Evolutionary conservation across 2,797 vertebrate species (phyloP).

Genomic region (Etheostoma nigrum): DNA sequence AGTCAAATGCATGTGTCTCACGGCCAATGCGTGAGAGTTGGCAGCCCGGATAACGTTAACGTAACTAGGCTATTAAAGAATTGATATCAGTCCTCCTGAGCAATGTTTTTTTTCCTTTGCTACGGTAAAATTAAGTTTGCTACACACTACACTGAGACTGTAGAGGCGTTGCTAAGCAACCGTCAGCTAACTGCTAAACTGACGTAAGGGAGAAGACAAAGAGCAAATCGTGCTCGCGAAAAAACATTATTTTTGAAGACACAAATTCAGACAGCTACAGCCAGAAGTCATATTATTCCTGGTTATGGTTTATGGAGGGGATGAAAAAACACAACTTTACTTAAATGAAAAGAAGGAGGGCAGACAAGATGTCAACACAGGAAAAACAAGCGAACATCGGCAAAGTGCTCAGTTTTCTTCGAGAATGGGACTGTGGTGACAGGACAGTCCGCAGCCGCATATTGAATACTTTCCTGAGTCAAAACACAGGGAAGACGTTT

Average conservation of each 20-base stretch:
- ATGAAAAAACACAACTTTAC: too few species aligned
- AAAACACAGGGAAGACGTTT: constrained; percentile 83
- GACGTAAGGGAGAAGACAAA: too few species aligned
- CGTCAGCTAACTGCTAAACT: not conserved
- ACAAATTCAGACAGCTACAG: not conserved
- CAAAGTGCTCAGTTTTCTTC: constrained; percentile 84
- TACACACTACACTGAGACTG: not conserved
- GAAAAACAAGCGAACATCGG: constrained; percentile 63
- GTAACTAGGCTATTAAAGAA: too few species aligned
- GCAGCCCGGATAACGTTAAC: too few species aligned
- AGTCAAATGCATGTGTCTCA: too few species aligned
- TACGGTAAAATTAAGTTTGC: too few species aligned
- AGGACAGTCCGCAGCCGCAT: constrained; percentile 71
- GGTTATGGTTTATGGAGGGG: too few species aligned
- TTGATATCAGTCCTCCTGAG: too few species aligned
- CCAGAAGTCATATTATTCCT: too few species aligned
- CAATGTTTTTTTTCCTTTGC: too few species aligned
- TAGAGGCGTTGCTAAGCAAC: constrained; percentile 49
- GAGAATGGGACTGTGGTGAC: constrained; percentile 87
- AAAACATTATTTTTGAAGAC: not conserved
- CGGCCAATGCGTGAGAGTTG: too few species aligned
- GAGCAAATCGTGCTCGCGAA: not conserved
- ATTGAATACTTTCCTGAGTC: constrained; percentile 85
- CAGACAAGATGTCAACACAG: constrained; percentile 34
- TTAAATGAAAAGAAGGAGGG: too few species aligned